phyloP scores from a whole-genome alignment of 2,113 vertebrate species.

The Rhegmatorhina hoffmannsi region DNA sequence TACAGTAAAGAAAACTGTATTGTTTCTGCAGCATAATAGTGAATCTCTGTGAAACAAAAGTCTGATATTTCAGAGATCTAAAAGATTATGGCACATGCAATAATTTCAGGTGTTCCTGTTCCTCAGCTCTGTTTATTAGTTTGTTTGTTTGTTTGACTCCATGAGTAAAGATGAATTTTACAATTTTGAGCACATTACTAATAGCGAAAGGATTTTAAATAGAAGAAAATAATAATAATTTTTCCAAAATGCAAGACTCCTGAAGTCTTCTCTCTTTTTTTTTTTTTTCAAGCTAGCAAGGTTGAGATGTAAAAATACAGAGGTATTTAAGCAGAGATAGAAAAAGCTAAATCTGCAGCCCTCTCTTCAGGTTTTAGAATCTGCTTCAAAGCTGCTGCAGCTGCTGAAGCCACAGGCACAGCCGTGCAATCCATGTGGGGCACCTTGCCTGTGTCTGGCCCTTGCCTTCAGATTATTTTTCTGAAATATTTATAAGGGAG shows the following conservation, averaged over 20 bases:
- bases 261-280: background rate
- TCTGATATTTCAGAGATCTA: background rate
- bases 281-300: background rate
- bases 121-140: background rate
- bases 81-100: background rate
- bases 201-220: background rate
- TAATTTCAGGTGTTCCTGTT: background rate
- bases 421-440: accelerated
- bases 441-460: background rate
- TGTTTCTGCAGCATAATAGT: background rate
- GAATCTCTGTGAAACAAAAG: background rate
- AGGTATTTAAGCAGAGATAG: background rate
- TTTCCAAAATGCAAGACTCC: background rate
- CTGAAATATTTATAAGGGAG: background rate
- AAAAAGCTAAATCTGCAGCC: background rate
- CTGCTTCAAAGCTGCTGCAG: background rate
- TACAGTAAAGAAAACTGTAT: background rate
- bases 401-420: background rate
- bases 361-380: background rate
- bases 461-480: background rate
- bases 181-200: background rate
- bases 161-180: background rate
- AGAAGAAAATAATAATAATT: background rate
- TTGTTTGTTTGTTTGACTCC: background rate
- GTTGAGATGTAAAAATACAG: background rate